Evolutionary conservation across 2,888 invertebrate species (phyloP), one percentile per base, ranked within the genome.

Genomic region (Macrophya alboannulata): DNA sequence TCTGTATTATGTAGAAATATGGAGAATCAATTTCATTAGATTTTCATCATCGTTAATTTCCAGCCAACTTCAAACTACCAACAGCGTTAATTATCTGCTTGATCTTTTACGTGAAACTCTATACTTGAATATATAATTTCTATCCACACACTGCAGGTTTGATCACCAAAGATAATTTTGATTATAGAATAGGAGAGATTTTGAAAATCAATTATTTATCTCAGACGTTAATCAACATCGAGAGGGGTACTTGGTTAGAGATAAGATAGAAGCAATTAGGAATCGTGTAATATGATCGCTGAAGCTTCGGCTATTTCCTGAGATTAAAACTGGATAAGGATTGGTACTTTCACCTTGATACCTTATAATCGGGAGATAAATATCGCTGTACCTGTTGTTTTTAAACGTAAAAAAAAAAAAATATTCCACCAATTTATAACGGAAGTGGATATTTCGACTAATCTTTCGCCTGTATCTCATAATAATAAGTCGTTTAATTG

Each of bases 201-300:
- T 81, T 62, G 59, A 62, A 81, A 77, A 51, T 77, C 77, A 55
- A 81, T 81, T 62, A 81, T 81, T 43, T 81, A 81, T 81, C 81
- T 62, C 21, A 25, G 5, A 43, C 59, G n/a, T 81, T 25, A 43
- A 62, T 81, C 59, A n/a, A 31, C 55, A 43, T 59, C 40, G 77
- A 31, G 37, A n/a, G 0, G 17, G 62, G 43, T 12, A 21, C 40
- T 62, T 62, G 10, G 15, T 21, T 62, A 17, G 3, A 81, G 81
- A 62, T 40, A 81, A 51, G 43, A 51, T 55, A 51, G 43, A 21
- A 45, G 55, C 48, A 55, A 77, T 77, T 77, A 77, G 77, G 77
- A 77, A 77, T 51, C 77, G 77, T 77, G 77, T 77, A 77, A 77
- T 77, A 31, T 77, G 77, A 77, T 77, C 43, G 72, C 72, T 45